Evolutionary conservation across 2,797 vertebrate genomes (phyloP).

Genomic region (Hyperoplus immaculatus): DNA sequence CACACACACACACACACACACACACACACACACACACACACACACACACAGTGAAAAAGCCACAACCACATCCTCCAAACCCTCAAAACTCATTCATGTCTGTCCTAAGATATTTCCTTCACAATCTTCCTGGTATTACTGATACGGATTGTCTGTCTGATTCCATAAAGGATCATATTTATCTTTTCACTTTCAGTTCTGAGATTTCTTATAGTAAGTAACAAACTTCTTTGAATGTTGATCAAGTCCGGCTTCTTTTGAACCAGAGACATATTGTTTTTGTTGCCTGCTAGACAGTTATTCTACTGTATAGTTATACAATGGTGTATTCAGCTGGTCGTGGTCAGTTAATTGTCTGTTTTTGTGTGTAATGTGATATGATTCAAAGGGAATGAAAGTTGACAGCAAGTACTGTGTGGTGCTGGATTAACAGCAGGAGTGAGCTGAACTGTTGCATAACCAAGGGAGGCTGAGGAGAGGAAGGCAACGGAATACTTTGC

Average conservation of each 20-base stretch:
- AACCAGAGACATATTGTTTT: neutral
- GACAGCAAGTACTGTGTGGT: conserved; percentile 29
- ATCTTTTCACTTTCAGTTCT: neutral
- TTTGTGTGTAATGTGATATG: conserved; percentile 14
- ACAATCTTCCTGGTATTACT: conserved; percentile 16
- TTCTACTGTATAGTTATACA: neutral
- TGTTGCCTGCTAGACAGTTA: neutral
- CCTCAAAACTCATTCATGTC: conserved; percentile 22
- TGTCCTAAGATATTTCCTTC: conserved; percentile 23
- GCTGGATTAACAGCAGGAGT: conserved; percentile 49
- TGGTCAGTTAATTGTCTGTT: neutral
- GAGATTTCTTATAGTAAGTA: neutral
- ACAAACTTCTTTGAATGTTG: neutral
- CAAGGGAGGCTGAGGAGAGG: conserved; percentile 5
- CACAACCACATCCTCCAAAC: conserved; percentile 5
- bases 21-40: conserved; percentile 7
- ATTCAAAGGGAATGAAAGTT: conserved; percentile 36
- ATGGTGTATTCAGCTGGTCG: neutral
- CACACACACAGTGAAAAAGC: conserved; percentile 7
- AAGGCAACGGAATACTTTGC: conserved; percentile 12
- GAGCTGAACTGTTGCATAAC: conserved; percentile 49
- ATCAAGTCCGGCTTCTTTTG: neutral
- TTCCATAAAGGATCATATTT: conserved; percentile 1
- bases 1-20: conserved; percentile 24
- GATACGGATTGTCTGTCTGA: neutral